These are phyloP conservation scores for Antidorcas marsupialis DNA, from an alignment of 2,113 vertebrate genomes.

Conservation along the genomic window DNA sequence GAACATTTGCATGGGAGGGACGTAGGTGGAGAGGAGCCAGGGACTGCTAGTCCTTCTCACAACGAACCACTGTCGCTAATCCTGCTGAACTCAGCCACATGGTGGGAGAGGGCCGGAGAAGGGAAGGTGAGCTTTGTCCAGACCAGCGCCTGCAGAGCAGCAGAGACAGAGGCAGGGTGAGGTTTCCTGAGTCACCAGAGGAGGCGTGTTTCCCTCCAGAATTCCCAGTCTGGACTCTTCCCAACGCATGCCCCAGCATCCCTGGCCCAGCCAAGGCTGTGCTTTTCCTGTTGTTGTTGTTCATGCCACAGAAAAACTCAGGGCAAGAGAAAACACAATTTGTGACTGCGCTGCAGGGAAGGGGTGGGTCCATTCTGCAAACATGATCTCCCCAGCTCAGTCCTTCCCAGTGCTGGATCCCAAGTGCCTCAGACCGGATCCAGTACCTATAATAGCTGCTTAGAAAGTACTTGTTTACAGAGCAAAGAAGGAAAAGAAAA, in stretches of 20 bases:
- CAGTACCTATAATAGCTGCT: not conserved
- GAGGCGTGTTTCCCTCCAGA: not conserved
- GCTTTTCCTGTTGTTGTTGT: not conserved
- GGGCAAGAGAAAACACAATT: not conserved
- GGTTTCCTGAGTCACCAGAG: not conserved
- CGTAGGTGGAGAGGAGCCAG: not conserved
- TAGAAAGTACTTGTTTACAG: not conserved
- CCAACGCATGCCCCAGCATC: rapidly evolving
- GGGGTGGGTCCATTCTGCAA: not conserved
- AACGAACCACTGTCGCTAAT: not conserved
- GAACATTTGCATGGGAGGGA: not conserved
- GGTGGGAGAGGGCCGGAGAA: not conserved
- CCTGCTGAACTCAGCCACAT: not conserved
- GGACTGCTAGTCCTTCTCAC: not conserved
- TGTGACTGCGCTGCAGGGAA: not conserved
- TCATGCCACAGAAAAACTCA: not conserved
- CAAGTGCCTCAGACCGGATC: not conserved
- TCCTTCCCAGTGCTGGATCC: not conserved
- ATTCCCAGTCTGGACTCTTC: not conserved
- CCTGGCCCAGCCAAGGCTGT: not conserved
- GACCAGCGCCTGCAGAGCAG: too few species aligned
- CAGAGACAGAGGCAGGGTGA: not conserved
- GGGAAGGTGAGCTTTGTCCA: not conserved
- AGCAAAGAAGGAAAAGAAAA: not conserved
- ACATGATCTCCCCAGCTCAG: not conserved